phyloP scores from a whole-genome alignment of 2,888 invertebrate species.

The Ceraclea dissimilis region DNA sequence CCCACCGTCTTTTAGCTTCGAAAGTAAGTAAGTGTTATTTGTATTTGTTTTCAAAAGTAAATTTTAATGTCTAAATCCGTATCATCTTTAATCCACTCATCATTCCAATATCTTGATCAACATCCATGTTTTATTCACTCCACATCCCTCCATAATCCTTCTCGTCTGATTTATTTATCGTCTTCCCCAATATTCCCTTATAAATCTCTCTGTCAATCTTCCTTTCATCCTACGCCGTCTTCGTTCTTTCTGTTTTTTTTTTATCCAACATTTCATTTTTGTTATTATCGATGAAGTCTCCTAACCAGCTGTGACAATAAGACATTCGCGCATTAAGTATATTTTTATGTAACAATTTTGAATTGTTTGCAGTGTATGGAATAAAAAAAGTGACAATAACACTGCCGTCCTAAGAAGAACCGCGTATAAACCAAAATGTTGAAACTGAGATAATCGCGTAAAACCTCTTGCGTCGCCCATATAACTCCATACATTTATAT shows the following conservation, averaged over 20 bases:
- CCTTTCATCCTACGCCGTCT: not conserved
- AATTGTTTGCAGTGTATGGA: too few species aligned
- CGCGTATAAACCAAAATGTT: too few species aligned
- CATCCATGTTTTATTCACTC: not conserved
- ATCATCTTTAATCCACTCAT: not conserved
- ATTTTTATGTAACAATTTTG: too few species aligned
- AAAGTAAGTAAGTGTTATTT: not conserved
- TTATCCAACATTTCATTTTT: not conserved
- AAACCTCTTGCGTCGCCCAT: too few species aligned
- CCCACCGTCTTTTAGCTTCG: too few species aligned
- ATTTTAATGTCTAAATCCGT: not conserved
- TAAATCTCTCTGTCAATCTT: conserved; percentile 1
- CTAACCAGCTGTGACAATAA: not conserved
- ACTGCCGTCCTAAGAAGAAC: too few species aligned
- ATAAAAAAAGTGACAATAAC: too few species aligned
- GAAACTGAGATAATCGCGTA: too few species aligned
- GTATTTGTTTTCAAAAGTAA: not conserved
- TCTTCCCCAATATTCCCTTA: not conserved
- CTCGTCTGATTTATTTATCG: not conserved
- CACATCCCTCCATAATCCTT: not conserved
- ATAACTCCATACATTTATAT: too few species aligned
- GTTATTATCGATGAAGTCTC: not conserved
- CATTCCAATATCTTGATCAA: not conserved
- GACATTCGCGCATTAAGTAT: not conserved
- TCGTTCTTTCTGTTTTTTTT: not conserved